Evolutionary conservation across 2,797 vertebrate species (phyloP).

Genomic region (Sebastes paucispinis): DNA sequence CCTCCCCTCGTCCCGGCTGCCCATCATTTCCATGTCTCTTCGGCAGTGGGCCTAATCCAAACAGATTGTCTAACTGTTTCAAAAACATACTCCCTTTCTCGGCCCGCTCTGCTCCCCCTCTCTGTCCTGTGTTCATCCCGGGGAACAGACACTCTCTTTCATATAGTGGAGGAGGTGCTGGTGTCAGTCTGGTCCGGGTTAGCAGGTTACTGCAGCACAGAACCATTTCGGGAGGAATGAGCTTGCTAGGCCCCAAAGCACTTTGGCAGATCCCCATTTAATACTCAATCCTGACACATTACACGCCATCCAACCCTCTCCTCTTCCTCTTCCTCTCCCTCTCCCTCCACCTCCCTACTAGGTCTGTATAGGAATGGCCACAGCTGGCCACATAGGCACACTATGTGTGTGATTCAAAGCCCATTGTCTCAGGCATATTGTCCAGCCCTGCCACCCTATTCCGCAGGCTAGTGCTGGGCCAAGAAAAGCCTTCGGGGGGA

Average conservation of each 20-base stretch:
- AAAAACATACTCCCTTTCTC: slow-evolving; percentile 82
- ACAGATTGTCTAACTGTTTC: slow-evolving; percentile 82
- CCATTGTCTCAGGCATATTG: slow-evolving; percentile 69
- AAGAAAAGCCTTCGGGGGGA: slow-evolving; percentile 35
- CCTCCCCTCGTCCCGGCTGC: slow-evolving; percentile 72
- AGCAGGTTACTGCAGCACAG: slow-evolving; percentile 70
- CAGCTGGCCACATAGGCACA: slow-evolving; percentile 54
- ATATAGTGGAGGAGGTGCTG: slow-evolving; percentile 69
- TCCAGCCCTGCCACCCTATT: slow-evolving; percentile 56
- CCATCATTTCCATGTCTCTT: slow-evolving; percentile 80
- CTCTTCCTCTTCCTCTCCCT: slow-evolving; percentile 4
- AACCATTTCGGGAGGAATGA: slow-evolving; percentile 65
- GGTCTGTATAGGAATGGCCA: slow-evolving; percentile 64
- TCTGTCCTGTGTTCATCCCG: slow-evolving; percentile 64
- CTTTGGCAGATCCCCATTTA: slow-evolving; percentile 76
- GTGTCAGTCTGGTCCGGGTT: slow-evolving; percentile 72
- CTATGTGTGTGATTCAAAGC: slow-evolving; percentile 52
- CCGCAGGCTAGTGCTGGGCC: slow-evolving; percentile 37
- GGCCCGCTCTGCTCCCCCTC: slow-evolving; percentile 46
- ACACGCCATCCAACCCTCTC: slow-evolving; percentile 35
- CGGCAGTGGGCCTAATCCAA: slow-evolving; percentile 77
- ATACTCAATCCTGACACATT: slow-evolving; percentile 67
- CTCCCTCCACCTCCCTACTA: slow-evolving; percentile 29
- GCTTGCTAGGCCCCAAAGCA: slow-evolving; percentile 64
- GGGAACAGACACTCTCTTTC: slow-evolving; percentile 80